Conservation (phyloP, 2,113 vertebrate genomes). For the Marmota flaviventris region DNA sequence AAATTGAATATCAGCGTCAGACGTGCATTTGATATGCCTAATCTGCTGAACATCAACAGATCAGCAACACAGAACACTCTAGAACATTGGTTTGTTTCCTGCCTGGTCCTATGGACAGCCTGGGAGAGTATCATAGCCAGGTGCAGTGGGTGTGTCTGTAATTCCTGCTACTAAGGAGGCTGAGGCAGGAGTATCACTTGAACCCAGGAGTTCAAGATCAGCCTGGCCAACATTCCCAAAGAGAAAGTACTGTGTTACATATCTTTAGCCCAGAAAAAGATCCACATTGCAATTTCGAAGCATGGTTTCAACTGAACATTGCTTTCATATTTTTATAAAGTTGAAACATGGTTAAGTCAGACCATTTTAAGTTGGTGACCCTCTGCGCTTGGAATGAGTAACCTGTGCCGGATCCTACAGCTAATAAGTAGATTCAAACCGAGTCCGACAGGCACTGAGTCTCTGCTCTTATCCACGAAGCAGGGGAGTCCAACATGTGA, state of each 20-base stretch:
- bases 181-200: background rate
- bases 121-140: background rate
- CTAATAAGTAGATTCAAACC: background rate
- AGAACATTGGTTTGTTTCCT: background rate
- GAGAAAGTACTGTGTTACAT: too few relatives aligned
- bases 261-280: background rate
- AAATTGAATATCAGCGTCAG: background rate
- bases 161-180: background rate
- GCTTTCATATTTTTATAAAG: background rate
- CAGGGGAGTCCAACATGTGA: too few relatives aligned
- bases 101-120: too few relatives aligned
- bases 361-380: background rate
- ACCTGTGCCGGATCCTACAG: background rate
- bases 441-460: too few relatives aligned
- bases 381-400: background rate
- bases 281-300: background rate
- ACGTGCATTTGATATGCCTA: background rate
- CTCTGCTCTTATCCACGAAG: background rate
- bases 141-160: background rate
- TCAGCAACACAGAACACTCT: background rate
- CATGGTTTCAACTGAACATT: background rate
- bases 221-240: background rate
- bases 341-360: background rate
- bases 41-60: background rate
- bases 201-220: background rate